Conservation (phyloP, 2,888 invertebrate species). For the Drosophila nr. fundita region DNA sequence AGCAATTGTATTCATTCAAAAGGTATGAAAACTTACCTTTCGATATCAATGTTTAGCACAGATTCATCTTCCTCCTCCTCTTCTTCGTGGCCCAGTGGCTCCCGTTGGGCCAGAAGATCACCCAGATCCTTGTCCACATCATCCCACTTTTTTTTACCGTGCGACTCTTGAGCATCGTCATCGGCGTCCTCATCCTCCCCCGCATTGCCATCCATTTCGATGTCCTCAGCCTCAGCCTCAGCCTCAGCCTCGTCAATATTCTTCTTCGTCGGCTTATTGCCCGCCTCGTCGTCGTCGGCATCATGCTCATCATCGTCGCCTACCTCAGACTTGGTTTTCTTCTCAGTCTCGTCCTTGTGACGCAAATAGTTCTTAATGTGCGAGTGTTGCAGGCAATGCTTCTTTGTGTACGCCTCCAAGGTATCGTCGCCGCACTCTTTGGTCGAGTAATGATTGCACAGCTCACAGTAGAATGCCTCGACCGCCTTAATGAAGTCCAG, state of each 20-base stretch:
- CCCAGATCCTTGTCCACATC: slow-evolving; percentile 93
- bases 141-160: slow-evolving; percentile 91
- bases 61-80: slow-evolving; percentile 90
- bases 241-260: slow-evolving; percentile 86
- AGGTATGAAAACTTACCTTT: slow-evolving; percentile 85
- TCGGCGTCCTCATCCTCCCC: slow-evolving; percentile 86
- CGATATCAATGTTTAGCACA: slow-evolving; percentile 85
- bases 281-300: slow-evolving; percentile 44
- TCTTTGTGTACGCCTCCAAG: slow-evolving; percentile 87
- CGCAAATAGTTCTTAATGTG: slow-evolving; percentile 92
- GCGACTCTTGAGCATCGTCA: slow-evolving; percentile 87
- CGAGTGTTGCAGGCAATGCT: slow-evolving; percentile 91
- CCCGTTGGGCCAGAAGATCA: slow-evolving; percentile 90
- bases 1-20: not conserved
- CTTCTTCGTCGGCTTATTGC: slow-evolving; percentile 52
- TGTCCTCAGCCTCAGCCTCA: slow-evolving; percentile 79
- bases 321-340: slow-evolving; percentile 86
- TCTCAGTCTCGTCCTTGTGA: slow-evolving; percentile 91
- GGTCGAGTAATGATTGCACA: slow-evolving; percentile 91
- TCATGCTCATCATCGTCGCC: slow-evolving; percentile 58
- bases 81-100: slow-evolving; percentile 87
- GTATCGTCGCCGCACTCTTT: slow-evolving; percentile 86
- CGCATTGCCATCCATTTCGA: slow-evolving; percentile 42
- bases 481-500: slow-evolving; percentile 91
- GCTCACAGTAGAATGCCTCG: slow-evolving; percentile 92